These are phyloP conservation scores for Seira sanloemensis DNA, from an alignment of 2,888 invertebrate species.

Conservation along the genomic window DNA sequence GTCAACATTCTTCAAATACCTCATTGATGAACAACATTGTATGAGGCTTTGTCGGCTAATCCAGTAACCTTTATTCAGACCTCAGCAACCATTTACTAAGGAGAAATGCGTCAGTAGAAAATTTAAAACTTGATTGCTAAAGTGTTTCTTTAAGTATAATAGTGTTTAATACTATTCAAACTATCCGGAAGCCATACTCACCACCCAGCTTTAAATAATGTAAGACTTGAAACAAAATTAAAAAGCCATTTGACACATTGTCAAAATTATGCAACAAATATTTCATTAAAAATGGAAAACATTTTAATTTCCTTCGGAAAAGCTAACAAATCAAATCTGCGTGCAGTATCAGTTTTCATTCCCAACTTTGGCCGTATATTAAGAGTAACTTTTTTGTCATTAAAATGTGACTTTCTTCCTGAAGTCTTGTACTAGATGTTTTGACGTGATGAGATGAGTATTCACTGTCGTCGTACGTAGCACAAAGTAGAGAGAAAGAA, in stretches of 20 bases:
- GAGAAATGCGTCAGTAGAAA: too few relatives aligned
- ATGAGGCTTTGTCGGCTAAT: conserved; percentile 23
- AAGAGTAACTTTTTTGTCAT: neutral
- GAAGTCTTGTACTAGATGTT: neutral
- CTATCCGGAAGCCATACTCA: too few relatives aligned
- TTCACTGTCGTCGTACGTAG: conserved; percentile 15
- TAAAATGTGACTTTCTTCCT: neutral
- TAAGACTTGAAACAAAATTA: too few relatives aligned
- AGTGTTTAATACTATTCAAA: too few relatives aligned
- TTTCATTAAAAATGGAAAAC: conserved; percentile 7
- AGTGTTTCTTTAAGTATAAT: too few relatives aligned
- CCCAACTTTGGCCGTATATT: neutral
- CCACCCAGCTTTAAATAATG: too few relatives aligned
- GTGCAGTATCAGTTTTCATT: conserved; percentile 1
- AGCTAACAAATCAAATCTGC: neutral
- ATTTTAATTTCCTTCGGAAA: neutral
- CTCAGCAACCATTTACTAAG: too few relatives aligned
- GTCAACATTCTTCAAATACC: neutral
- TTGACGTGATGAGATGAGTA: conserved; percentile 49
- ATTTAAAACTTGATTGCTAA: too few relatives aligned
- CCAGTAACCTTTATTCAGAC: neutral
- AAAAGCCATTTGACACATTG: too few relatives aligned
- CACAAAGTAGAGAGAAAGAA: conserved; percentile 30
- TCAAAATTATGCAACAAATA: neutral
- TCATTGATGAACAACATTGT: too few relatives aligned